Conservation (phyloP, 1,140 invertebrate species). For the Metaphire vulgaris region DNA sequence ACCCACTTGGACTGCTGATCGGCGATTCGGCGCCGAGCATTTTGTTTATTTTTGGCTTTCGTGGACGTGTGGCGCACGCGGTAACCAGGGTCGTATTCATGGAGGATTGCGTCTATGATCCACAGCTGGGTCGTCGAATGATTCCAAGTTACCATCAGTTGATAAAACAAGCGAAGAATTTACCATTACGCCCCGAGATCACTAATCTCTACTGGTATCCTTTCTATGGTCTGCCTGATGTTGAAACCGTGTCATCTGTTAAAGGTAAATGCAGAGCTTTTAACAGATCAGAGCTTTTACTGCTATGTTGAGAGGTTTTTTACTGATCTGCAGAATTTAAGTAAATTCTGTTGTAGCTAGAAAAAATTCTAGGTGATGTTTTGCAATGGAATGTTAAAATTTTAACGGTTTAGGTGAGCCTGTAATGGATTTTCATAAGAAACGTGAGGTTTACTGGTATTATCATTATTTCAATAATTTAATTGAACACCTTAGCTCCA, state of each 20-base stretch:
- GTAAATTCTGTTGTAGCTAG: too few species aligned
- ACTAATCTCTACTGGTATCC: not conserved
- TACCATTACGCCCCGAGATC: constrained; percentile 38
- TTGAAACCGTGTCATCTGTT: not conserved
- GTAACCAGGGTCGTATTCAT: constrained; percentile 70
- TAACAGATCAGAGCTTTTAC: not conserved
- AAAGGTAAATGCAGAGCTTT: not conserved
- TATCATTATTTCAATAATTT: too few species aligned
- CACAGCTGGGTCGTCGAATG: constrained; percentile 88
- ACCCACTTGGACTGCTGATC: constrained; percentile 80
- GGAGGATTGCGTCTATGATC: constrained; percentile 80
- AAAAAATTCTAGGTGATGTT: too few species aligned
- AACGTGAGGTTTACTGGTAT: too few species aligned
- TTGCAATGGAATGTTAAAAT: too few species aligned
- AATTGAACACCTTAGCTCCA: too few species aligned
- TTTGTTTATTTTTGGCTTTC: constrained; percentile 72
- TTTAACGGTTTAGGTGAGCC: too few species aligned
- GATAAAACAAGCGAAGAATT: constrained; percentile 37
- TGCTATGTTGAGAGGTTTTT: too few species aligned
- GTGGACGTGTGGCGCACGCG: constrained; percentile 83
- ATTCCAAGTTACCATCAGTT: constrained; percentile 77
- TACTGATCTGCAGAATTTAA: too few species aligned
- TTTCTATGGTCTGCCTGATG: not conserved
- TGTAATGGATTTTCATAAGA: too few species aligned
- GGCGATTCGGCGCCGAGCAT: constrained; percentile 85